phyloP scores from a whole-genome alignment of 2,888 invertebrate genomes.

The Aleiodes alternator region DNA sequence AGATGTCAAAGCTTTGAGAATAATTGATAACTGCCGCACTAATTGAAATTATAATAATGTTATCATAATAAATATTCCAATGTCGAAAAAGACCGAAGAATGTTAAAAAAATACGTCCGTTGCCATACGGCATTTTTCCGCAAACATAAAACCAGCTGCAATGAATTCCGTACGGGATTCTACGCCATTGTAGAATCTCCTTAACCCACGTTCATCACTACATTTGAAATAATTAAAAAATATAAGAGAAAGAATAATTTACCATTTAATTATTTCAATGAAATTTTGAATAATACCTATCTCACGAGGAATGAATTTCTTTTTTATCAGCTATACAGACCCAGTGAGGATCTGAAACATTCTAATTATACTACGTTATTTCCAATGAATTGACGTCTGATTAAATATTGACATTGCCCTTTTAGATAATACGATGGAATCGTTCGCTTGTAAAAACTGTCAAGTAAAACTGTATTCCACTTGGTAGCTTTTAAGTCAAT shows the following conservation, averaged over 20 bases:
- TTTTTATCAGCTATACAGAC: slow-evolving; percentile 1
- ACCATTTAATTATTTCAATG: slow-evolving; percentile 13
- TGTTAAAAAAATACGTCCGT: too few relatives aligned
- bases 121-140: too few relatives aligned
- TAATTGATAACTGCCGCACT: too few relatives aligned
- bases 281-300: not conserved
- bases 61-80: too few relatives aligned
- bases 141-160: too few relatives aligned
- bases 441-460: slow-evolving; percentile 52
- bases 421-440: slow-evolving; percentile 46
- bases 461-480: slow-evolving; percentile 55
- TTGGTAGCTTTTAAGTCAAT: slow-evolving; percentile 59
- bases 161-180: too few relatives aligned
- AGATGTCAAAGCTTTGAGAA: too few relatives aligned
- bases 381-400: slow-evolving; percentile 57
- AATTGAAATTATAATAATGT: too few relatives aligned
- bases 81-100: too few relatives aligned
- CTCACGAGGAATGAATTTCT: not conserved
- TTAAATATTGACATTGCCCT: slow-evolving; percentile 67
- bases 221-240: not conserved
- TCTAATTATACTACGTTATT: slow-evolving; percentile 7
- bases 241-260: not conserved
- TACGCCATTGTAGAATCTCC: too few relatives aligned
- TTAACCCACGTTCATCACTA: too few relatives aligned
- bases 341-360: not conserved